Evolutionary conservation across 2,113 vertebrate species (phyloP).

Genomic region (Probosciger aterrimus): DNA sequence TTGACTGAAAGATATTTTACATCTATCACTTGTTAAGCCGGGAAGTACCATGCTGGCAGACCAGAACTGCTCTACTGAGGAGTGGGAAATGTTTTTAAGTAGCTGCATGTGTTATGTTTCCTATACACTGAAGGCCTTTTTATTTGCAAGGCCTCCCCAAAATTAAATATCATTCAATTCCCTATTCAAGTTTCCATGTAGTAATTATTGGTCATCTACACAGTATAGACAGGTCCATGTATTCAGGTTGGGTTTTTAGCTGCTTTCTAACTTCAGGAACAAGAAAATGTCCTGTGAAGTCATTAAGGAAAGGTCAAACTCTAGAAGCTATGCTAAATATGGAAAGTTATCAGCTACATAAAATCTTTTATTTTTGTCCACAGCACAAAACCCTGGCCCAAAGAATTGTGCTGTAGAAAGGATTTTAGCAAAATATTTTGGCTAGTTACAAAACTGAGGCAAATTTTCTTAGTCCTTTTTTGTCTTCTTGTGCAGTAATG

Average conservation of each 20-base stretch:
- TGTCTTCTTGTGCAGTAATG: neutral
- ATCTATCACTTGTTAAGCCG: neutral
- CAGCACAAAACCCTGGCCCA: neutral
- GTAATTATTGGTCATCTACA: neutral
- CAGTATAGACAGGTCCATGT: neutral
- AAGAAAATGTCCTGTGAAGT: neutral
- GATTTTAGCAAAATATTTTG: neutral
- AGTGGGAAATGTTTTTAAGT: neutral
- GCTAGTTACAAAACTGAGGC: neutral
- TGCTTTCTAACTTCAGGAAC: neutral
- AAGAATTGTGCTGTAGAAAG: neutral
- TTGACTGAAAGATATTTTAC: neutral
- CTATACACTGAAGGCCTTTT: neutral
- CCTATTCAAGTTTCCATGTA: neutral
- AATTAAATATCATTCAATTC: neutral
- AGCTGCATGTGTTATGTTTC: neutral
- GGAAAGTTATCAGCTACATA: neutral
- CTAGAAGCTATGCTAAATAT: neutral
- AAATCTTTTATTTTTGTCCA: neutral
- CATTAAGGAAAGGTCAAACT: neutral
- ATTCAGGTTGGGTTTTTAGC: neutral
- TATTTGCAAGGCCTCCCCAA: neutral
- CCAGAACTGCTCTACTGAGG: neutral
- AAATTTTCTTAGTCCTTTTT: neutral
- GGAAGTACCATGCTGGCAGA: conserved; percentile 9